Percentiles rank a stretch among this genome's conserved stretches.
phyloP scores from a whole-genome alignment of 2,888 invertebrate species.

The Ophion ellenae region DNA sequence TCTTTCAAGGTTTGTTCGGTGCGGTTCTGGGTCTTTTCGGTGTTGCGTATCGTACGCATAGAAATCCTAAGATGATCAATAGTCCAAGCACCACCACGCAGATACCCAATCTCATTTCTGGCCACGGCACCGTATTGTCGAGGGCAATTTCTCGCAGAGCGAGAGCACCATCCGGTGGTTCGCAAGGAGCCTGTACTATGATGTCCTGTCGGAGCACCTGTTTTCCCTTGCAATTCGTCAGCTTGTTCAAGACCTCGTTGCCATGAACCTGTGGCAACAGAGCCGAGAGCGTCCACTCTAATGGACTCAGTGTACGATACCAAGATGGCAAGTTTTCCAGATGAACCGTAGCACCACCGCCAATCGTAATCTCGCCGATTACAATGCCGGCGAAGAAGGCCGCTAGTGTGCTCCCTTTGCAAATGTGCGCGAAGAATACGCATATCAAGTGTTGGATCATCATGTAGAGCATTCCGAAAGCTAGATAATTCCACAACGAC shows the following conservation, averaged over 20 bases:
- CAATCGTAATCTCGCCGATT: conserved; percentile 78
- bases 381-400: conserved; percentile 77
- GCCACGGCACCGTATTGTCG: conserved; percentile 84
- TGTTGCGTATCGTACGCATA: conserved; percentile 84
- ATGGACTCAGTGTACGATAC: conserved; percentile 79
- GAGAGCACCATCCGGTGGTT: conserved; percentile 91
- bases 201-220: conserved; percentile 95
- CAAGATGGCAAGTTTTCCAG: conserved; percentile 79
- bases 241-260: conserved; percentile 72
- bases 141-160: conserved; percentile 85
- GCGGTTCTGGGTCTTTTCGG: conserved; percentile 85
- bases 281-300: conserved; percentile 79
- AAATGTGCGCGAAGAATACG: conserved; percentile 77
- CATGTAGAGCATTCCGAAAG: conserved; percentile 78
- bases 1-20: conserved; percentile 86
- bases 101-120: conserved; percentile 85
- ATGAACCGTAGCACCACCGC: conserved; percentile 79
- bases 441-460: conserved; percentile 80
- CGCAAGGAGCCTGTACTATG: conserved; percentile 92
- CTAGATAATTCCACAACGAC: conserved; percentile 80
- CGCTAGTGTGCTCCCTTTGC: conserved; percentile 79
- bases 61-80: conserved; percentile 86
- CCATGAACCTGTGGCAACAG: conserved; percentile 78
- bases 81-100: conserved; percentile 87
- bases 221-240: conserved; percentile 80